phyloP scores from a whole-genome alignment of 30 jellyfish, hydroid and myxozoan genomes.

The Hydra vulgaris region DNA sequence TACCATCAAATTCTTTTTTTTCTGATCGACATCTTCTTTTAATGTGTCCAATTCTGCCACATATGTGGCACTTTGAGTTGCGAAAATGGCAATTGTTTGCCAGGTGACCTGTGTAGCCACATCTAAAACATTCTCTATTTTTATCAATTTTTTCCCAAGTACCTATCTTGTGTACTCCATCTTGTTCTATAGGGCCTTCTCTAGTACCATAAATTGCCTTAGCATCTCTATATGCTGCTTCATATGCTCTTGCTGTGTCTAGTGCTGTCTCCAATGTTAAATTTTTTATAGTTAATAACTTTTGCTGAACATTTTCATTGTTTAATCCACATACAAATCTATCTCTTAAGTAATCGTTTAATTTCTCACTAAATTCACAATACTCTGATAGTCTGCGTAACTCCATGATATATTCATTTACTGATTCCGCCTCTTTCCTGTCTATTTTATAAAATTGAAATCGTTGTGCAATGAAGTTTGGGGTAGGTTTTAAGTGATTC shows the following conservation, averaged over 20 bases:
- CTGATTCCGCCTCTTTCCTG: too few species aligned
- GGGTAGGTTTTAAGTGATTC: too few species aligned
- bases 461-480: too few species aligned
- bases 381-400: too few species aligned
- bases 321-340: slow-evolving; percentile 15
- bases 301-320: slow-evolving; percentile 20
- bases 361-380: slow-evolving; percentile 3
- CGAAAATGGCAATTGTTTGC: slow-evolving; percentile 1
- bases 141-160: neutral
- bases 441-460: too few species aligned
- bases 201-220: neutral
- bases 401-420: too few species aligned
- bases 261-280: slow-evolving; percentile 4
- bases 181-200: neutral
- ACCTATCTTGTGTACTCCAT: slow-evolving; percentile 5
- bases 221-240: slow-evolving; percentile 12
- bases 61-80: slow-evolving; percentile 1
- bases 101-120: slow-evolving; percentile 12
- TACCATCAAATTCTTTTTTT: neutral
- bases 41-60: slow-evolving; percentile 13
- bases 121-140: slow-evolving; percentile 1
- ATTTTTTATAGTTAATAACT: slow-evolving; percentile 11
- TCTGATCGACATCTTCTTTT: slow-evolving; percentile 6
- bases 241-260: slow-evolving; percentile 7
- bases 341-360: slow-evolving; percentile 19